These are phyloP conservation scores for Drosophila atripex DNA, from an alignment of 2,888 invertebrate genomes.

Conservation along the genomic window DNA sequence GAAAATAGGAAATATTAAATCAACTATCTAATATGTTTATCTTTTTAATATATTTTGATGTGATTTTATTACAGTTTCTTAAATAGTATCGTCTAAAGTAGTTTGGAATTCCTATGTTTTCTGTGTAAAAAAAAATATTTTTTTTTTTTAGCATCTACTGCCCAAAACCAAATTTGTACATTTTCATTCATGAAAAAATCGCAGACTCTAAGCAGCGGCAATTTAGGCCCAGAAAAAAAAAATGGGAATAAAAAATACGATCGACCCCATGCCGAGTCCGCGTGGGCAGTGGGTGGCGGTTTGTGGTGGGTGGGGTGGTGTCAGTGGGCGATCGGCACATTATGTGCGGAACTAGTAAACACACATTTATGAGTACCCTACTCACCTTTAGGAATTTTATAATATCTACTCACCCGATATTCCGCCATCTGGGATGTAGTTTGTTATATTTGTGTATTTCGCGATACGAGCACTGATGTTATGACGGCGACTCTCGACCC, in stretches of 20 bases:
- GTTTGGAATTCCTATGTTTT: neutral
- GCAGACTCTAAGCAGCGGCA: conserved; percentile 13
- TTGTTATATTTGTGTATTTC: conserved; percentile 16
- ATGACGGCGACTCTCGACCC: conserved; percentile 36
- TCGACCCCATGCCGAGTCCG: conserved; percentile 33
- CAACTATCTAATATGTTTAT: too few relatives aligned
- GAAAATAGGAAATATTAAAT: too few relatives aligned
- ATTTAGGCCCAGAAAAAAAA: conserved; percentile 19
- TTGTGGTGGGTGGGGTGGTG: conserved; percentile 4
- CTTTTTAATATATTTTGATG: too few relatives aligned
- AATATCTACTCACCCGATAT: neutral
- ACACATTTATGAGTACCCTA: conserved; percentile 20
- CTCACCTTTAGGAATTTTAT: conserved; percentile 23
- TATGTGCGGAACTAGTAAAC: conserved; percentile 33
- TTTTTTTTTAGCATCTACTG: conserved; percentile 9
- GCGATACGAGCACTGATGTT: conserved; percentile 20
- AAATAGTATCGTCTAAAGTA: neutral
- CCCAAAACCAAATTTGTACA: conserved; percentile 52
- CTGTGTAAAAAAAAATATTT: conserved; percentile 12
- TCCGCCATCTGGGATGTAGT: conserved; percentile 25
- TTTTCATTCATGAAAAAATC: conserved; percentile 64
- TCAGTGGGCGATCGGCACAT: conserved; percentile 18
- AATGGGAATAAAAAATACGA: conserved; percentile 5
- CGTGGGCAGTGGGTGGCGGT: conserved; percentile 26
- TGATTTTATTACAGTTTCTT: neutral